Evolutionary conservation across 2,888 invertebrate species (phyloP).

Genomic region (Odontomyia ornata): DNA sequence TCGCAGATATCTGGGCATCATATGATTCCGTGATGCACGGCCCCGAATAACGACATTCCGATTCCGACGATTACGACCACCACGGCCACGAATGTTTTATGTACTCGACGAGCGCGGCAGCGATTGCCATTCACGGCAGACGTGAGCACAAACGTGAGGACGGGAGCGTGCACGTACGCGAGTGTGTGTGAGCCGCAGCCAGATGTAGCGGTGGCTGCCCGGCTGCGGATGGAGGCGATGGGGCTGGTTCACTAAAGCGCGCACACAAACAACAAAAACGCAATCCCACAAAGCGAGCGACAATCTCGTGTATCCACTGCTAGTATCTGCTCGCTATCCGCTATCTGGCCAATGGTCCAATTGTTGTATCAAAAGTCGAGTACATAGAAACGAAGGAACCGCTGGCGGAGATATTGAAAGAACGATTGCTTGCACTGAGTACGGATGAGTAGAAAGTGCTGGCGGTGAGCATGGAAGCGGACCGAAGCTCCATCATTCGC

Average conservation of each 20-base stretch:
- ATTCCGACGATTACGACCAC: slow-evolving; percentile 33
- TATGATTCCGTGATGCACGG: slow-evolving; percentile 45
- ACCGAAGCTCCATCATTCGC: background rate
- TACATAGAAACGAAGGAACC: slow-evolving; percentile 28
- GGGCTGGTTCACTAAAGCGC: background rate
- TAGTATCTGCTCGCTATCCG: slow-evolving; percentile 22
- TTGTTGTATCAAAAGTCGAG: slow-evolving; percentile 37
- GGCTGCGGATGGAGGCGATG: background rate
- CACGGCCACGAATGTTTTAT: slow-evolving; percentile 47
- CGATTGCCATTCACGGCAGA: background rate
- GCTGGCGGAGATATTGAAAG: slow-evolving; percentile 13
- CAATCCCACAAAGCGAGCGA: slow-evolving; percentile 22
- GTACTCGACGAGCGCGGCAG: slow-evolving; percentile 32
- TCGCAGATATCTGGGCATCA: slow-evolving; percentile 56
- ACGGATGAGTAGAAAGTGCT: background rate
- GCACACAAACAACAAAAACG: slow-evolving; percentile 13
- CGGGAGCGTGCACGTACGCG: background rate
- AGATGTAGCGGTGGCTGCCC: slow-evolving; percentile 9
- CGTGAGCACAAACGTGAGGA: background rate
- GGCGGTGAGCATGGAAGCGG: background rate
- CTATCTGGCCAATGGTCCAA: slow-evolving; percentile 39
- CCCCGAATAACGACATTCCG: slow-evolving; percentile 33
- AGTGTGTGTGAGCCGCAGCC: slow-evolving; percentile 26
- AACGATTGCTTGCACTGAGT: background rate
- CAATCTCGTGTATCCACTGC: slow-evolving; percentile 24